Percentiles rank a stretch among this genome's conserved stretches.
These are phyloP conservation scores for Oscheius sp. DNA, from an alignment of 2,888 invertebrate species.

Conservation along the genomic window DNA sequence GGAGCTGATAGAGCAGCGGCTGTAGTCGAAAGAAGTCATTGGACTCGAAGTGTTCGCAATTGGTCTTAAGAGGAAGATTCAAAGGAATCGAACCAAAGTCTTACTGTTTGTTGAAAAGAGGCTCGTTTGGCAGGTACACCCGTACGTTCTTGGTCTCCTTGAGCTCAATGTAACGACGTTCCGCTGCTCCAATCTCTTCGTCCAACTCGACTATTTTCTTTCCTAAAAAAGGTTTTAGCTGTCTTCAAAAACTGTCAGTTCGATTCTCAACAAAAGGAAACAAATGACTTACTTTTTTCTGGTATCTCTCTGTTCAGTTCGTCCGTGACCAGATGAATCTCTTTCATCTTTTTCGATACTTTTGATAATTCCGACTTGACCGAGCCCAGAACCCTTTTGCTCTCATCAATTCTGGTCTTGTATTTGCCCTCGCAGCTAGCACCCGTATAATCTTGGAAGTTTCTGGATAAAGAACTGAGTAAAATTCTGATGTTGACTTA, in stretches of 20 bases:
- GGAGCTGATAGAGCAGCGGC: constrained; percentile 52
- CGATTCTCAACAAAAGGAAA: no score
- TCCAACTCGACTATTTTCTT: constrained; percentile 57
- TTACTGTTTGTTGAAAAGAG: constrained; percentile 44
- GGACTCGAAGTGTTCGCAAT: background rate
- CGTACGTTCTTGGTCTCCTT: constrained; percentile 62
- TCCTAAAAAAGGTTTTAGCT: constrained; percentile 46
- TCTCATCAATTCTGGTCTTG: constrained; percentile 5
- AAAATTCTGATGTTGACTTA: background rate
- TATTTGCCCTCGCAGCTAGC: background rate
- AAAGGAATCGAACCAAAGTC: background rate
- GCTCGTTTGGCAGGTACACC: constrained; percentile 61
- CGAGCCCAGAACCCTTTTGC: constrained; percentile 48
- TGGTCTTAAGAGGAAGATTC: background rate
- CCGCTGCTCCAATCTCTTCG: constrained; percentile 60
- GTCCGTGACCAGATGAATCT: constrained; percentile 56
- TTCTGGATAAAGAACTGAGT: constrained; percentile 4
- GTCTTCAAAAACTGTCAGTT: background rate
- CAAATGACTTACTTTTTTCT: constrained; percentile 53
- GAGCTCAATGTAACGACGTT: constrained; percentile 45
- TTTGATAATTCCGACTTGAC: constrained; percentile 57
- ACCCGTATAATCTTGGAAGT: constrained; percentile 17
- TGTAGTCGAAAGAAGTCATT: constrained; percentile 25
- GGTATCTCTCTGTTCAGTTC: constrained; percentile 59
- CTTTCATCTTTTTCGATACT: constrained; percentile 55